Evolutionary conservation across 2,888 invertebrate genomes (phyloP).

Genomic region (Tillus elongatus): DNA sequence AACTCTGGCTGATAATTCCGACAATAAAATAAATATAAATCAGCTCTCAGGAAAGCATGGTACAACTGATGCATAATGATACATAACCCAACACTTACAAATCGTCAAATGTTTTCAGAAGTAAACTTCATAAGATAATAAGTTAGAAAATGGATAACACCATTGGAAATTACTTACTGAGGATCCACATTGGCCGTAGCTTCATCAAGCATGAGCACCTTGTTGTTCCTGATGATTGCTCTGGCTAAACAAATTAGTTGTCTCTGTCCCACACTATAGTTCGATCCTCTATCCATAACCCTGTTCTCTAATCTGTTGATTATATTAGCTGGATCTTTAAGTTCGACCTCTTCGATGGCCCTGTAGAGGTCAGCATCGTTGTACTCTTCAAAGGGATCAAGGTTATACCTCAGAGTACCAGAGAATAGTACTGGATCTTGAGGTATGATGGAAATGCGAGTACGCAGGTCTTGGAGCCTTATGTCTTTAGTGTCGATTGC

Average conservation of each 20-base stretch:
- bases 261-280: constrained; percentile 84
- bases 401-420: constrained; percentile 61
- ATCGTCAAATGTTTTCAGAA: too few species aligned
- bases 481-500: constrained; percentile 41
- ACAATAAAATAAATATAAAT: too few species aligned
- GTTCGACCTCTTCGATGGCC: constrained; percentile 65
- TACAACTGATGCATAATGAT: too few species aligned
- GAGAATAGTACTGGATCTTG: constrained; percentile 64
- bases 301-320: constrained; percentile 55
- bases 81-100: too few species aligned
- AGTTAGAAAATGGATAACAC: too few species aligned
- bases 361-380: constrained; percentile 60
- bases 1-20: too few species aligned
- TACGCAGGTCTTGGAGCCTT: constrained; percentile 48
- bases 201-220: constrained; percentile 80
- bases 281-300: constrained; percentile 69
- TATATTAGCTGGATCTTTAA: constrained; percentile 57
- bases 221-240: constrained; percentile 75
- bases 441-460: constrained; percentile 54
- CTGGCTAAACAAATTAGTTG: constrained; percentile 85
- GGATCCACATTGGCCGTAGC: constrained; percentile 92
- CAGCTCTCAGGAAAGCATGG: too few species aligned
- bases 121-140: too few species aligned
- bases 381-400: constrained; percentile 66
- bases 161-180: constrained; percentile 47